Base-by-base conservation (phyloP, 2,888 invertebrate species). In the Anaspis maculata region DNA sequence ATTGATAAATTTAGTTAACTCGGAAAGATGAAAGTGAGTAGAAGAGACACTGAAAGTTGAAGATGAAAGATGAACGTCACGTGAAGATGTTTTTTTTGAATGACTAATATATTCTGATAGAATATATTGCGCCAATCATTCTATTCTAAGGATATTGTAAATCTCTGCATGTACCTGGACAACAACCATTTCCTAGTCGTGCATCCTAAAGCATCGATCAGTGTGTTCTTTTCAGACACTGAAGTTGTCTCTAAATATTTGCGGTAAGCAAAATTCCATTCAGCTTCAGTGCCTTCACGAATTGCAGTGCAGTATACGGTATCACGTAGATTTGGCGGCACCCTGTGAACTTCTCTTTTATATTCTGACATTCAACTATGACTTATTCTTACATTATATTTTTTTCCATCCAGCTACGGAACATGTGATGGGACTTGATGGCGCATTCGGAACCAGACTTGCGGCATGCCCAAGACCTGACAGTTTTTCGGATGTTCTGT, bases 211-310 rank as follows among this genome's bases (percentile, higher is more conserved):
- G 73, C 67, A 7, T 65, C 61, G 9, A 80, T 61, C 4, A 83
- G 66, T 19, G 71, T 68, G 30, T 70, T 70, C 48, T 76, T 76
- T 49, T 83, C 81, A 0, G 75, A 68, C 1, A 74, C 76, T 9
- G 74, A 71, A 26, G 65, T 64, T 0, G 68, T 57, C 4, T 55
- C 55, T 27, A 64, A 48, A 52, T 72, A 77, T 37, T 64, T 59
- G 11, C 71, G 62, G 55, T 75, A 77, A 12, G 76, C 74, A 51
- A 77, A 79, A 37, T 79, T 68, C 83, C 83, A 84, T 58, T 81
- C 82, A 5, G 66, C 66, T 42, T 71, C 70, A 1, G 72, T 73
- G 1, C 80, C 82, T 46, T 74, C 69, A 19, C 72, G 66, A 21
- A 83, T 66, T 1, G 77, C 77, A 2, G 74, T 74, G 50, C 83